phyloP scores from a whole-genome alignment of 2,797 vertebrate species.

The Alcedo quadribrachys region DNA sequence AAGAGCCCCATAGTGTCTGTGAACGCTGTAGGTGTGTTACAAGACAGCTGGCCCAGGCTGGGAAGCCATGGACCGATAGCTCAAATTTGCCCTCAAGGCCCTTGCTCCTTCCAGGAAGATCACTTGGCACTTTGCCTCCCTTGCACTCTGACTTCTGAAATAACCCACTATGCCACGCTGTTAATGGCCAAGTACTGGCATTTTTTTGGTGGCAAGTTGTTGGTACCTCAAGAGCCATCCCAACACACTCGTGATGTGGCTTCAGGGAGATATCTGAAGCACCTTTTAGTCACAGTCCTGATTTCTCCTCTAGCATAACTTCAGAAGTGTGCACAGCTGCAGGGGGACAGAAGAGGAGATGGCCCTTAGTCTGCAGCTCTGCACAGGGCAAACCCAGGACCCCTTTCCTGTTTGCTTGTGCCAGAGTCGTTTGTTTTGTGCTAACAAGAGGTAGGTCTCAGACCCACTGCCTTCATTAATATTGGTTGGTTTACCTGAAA shows the following conservation, averaged over 20 bases:
- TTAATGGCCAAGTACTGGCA: neutral
- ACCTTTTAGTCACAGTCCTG: fast-evolving
- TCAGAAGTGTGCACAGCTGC: neutral
- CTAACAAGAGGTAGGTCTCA: neutral
- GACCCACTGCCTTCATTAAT: neutral
- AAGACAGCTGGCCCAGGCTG: neutral
- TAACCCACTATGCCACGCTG: fast-evolving
- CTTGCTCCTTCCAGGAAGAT: neutral
- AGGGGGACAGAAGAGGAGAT: neutral
- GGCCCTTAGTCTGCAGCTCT: neutral
- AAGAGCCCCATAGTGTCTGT: neutral
- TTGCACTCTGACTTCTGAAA: neutral
- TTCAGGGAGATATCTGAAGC: neutral
- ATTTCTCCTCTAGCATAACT: neutral
- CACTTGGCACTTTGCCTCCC: neutral
- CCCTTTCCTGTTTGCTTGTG: neutral
- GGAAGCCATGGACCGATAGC: neutral
- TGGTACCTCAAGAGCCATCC: neutral
- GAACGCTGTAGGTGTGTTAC: neutral
- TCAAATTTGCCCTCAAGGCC: neutral
- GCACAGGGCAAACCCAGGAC: neutral
- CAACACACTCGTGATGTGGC: neutral
- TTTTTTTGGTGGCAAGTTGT: neutral
- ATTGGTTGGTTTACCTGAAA: neutral
- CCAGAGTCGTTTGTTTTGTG: neutral